These are phyloP conservation scores for Drosophila neocordata DNA, from an alignment of 1,140 invertebrate species.

Conservation along the genomic window DNA sequence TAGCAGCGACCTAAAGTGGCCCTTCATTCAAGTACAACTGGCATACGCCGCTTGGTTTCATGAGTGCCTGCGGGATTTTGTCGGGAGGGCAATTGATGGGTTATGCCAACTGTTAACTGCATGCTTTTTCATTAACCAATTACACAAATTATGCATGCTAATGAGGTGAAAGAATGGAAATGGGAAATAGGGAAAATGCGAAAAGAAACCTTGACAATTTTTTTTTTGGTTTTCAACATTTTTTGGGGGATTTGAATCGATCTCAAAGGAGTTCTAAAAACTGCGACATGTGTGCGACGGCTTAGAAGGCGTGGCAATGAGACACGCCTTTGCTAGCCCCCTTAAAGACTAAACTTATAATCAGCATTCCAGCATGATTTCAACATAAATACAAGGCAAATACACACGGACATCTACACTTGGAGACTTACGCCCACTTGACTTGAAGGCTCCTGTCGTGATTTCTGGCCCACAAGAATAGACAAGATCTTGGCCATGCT, in stretches of 20 bases:
- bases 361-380: constrained; percentile 79
- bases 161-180: constrained; percentile 27
- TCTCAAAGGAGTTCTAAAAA: constrained; percentile 43
- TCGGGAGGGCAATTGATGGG: neutral
- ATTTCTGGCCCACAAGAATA: constrained; percentile 50
- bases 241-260: constrained; percentile 32
- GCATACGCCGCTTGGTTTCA: constrained; percentile 24
- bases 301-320: constrained; percentile 36
- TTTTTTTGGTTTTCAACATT: constrained; percentile 8
- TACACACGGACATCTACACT: constrained; percentile 16
- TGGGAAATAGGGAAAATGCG: neutral
- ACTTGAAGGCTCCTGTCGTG: constrained; percentile 39
- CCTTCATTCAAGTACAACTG: constrained; percentile 53
- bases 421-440: constrained; percentile 9
- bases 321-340: constrained; percentile 37
- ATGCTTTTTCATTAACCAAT: constrained; percentile 45
- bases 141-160: constrained; percentile 44
- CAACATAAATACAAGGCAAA: constrained; percentile 57
- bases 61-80: constrained; percentile 13
- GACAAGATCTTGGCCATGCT: constrained; percentile 41
- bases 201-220: constrained; percentile 40
- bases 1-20: constrained; percentile 52
- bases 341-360: constrained; percentile 66
- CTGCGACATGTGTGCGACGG: constrained; percentile 35
- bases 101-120: constrained; percentile 7